Evolutionary conservation across 2,888 invertebrate species (phyloP), one percentile per base, ranked within the genome.

Genomic region (Campoplex capitator): DNA sequence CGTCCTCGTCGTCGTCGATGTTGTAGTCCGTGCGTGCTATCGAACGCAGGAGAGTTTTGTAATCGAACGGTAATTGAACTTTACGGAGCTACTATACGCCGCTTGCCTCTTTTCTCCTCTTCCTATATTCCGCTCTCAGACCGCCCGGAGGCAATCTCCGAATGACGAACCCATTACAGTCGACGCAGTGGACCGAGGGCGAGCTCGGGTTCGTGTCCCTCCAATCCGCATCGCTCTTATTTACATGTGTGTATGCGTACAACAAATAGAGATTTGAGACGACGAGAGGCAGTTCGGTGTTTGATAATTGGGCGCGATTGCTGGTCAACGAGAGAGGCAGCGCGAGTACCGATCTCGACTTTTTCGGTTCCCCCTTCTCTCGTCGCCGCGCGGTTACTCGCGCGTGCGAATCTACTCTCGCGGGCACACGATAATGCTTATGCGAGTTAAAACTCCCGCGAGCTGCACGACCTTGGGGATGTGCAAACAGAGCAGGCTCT

Each of bases 231-330:
- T 58, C 28, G 9, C 9, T 58, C 28, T 58, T 58, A 58, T 58
- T 28, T 28, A 58, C 58, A 58, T 67, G 7, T 9, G 42, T 7
- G 35, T 56, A 32, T 65, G 2, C 65, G 54, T 68, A 28, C 4
- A 48, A 65, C 42, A 68, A 54, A 42, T 42, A 35, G 11, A 23
- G n/a, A 80, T 80, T 32, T 73, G 71, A 77, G 54, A 76, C 48
- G 73, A 54, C 48, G 73, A 54, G 73, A 74, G 67, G 45, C 65
- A 32, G 82, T 67, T 78, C 68, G 68, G 78, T 38, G 82, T 83
- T 77, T 67, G 77, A 82, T 85, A 85, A 85, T 85, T 85, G 85
- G 82, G 70, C 78, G 82, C 78, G 82, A 85, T 78, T 85, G 85
- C 82, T 81, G 23, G 23, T 23, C 85, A 85, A 78, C 77, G 78